Evolutionary conservation across 1,140 invertebrate genomes (phyloP), one percentile per base, ranked within the genome.

Genomic region (Zaprionus ornatus): DNA sequence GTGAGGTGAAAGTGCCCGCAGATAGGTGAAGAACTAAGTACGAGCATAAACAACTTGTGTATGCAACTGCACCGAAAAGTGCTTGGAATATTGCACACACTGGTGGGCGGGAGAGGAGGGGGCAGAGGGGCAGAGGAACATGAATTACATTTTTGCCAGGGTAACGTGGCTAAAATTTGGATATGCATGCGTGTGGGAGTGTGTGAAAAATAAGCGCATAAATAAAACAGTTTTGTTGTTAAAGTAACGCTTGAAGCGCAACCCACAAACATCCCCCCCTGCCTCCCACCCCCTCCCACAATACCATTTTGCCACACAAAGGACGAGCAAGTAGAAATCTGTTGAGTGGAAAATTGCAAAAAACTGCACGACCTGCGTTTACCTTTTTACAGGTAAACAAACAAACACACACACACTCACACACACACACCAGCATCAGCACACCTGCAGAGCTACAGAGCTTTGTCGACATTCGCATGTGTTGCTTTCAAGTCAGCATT

Each of bases 291-390:
- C 15, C 3, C 40, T n/a, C n/a, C n/a, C n/a, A n/a, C n/a, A n/a
- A 32, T 45, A 9, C 7, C 40, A 45, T 13, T 50, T 29, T 12
- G 10, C 25, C 4, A 19, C 29, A 50, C 21, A 62, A 37, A 23
- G 56, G 48, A 56, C 60, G 48, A 48, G 55, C 52, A 45, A 29
- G 23, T 3, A 1, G 45, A 23, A 86, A 77, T 80, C 83, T 83
- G 80, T 77, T 82, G 77, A 87, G 83, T 87, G 83, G 83, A 87
- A 87, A 87, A 87, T 88, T 87, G 82, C 84, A 71, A 88, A 88
- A 87, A 88, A 83, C 50, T 88, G 84, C 84, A 80, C 40, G 67
- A 88, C 48, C 77, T 82, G 84, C 73, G 84, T 80, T 88, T 84
- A 75, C 80, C 63, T 74, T 81, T 85, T 67, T 65, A 40, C 70